phyloP scores from a whole-genome alignment of 2,113 vertebrate species.

The Myotis lucifugus region DNA sequence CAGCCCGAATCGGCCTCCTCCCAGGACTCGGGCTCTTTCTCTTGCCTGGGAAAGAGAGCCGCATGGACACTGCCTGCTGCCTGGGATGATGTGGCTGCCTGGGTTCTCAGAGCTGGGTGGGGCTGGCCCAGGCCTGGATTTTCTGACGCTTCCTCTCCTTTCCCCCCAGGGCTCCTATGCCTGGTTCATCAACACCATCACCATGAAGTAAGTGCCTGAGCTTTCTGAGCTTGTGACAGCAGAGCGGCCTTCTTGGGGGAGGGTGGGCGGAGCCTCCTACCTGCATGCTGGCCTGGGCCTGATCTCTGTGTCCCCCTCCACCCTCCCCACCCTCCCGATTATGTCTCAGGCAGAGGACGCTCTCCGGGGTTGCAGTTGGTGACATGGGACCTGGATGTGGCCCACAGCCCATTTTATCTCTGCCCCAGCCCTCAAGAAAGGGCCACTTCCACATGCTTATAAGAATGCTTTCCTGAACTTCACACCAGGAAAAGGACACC shows the following conservation, averaged over 20 bases:
- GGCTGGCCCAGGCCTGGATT: background rate
- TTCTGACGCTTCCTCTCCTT: constrained; percentile 50
- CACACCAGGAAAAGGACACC: background rate
- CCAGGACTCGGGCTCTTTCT: background rate
- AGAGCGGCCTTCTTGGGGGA: background rate
- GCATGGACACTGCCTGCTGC: background rate
- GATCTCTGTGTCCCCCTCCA: background rate
- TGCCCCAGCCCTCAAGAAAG: background rate
- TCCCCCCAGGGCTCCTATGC: constrained; percentile 94
- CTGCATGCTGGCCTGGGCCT: background rate
- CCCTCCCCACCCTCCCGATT: no score
- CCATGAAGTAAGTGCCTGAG: constrained; percentile 95
- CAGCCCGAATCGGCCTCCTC: background rate
- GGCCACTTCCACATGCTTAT: background rate
- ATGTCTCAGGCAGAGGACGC: fast-evolving
- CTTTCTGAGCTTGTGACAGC: background rate
- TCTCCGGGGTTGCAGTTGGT: background rate
- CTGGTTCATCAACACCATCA: constrained; percentile 94
- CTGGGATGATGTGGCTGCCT: background rate
- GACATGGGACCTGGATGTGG: background rate
- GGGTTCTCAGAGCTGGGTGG: background rate
- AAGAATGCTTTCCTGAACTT: background rate
- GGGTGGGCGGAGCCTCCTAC: fast-evolving
- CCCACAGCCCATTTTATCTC: background rate
- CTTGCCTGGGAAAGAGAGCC: background rate